Evolutionary conservation across 2,113 vertebrate species (phyloP).

Genomic region (Corapipo altera): DNA sequence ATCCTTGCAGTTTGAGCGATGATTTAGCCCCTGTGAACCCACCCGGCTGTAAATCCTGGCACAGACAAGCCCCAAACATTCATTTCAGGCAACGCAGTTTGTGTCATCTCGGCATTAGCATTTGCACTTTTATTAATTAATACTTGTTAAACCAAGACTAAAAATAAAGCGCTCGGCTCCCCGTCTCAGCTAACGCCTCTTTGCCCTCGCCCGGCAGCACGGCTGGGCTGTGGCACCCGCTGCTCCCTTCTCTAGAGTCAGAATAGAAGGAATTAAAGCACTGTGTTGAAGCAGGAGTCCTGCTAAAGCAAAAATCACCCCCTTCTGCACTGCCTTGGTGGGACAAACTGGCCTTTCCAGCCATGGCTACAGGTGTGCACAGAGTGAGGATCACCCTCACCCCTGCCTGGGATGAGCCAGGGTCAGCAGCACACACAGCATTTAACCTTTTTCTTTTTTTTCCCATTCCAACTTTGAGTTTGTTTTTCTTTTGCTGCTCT

Average conservation of each 20-base stretch:
- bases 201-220: background rate
- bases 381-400: background rate
- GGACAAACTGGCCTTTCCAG: accelerated
- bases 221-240: background rate
- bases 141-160: slow-evolving; percentile 45
- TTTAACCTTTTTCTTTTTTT: background rate
- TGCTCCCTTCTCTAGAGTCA: background rate
- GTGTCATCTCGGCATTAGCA: slow-evolving; percentile 12
- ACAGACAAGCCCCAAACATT: slow-evolving; percentile 27
- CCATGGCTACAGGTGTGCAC: accelerated
- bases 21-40: slow-evolving; percentile 9
- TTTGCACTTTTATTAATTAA: slow-evolving; percentile 54
- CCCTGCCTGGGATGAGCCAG: background rate
- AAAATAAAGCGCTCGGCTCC: slow-evolving; percentile 14
- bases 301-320: background rate
- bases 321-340: background rate
- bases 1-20: slow-evolving; percentile 5
- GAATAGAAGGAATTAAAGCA: background rate
- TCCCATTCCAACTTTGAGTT: background rate
- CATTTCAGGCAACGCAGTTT: background rate
- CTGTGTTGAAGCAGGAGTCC: background rate
- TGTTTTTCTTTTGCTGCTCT: background rate
- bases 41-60: slow-evolving; percentile 20
- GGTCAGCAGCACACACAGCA: accelerated
- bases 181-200: background rate